Evolutionary conservation across 1,140 invertebrate species (phyloP).

Genomic region (Drosophila sproati): DNA sequence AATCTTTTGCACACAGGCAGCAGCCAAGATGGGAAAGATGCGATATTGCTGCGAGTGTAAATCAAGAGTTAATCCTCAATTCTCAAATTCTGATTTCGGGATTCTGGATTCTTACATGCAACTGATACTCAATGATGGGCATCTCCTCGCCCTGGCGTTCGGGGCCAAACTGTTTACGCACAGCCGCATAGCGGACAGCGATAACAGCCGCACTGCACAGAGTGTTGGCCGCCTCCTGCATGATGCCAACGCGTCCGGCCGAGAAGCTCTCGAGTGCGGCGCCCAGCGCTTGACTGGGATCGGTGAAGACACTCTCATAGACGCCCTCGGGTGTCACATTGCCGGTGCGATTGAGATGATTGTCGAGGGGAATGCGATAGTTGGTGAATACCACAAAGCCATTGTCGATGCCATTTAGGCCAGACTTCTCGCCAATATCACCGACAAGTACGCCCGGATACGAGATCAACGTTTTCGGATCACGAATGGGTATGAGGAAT

Average conservation of each 20-base stretch:
- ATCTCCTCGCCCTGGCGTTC: conserved; percentile 88
- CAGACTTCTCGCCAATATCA: conserved; percentile 96
- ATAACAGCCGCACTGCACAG: conserved; percentile 91
- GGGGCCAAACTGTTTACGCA: conserved; percentile 95
- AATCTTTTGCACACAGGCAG: conserved; percentile 90
- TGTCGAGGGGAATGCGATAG: conserved; percentile 92
- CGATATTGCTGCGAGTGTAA: conserved; percentile 91
- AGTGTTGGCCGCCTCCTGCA: conserved; percentile 90
- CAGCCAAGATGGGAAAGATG: conserved; percentile 94
- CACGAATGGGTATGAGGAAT: conserved; percentile 93
- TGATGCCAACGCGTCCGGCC: conserved; percentile 90
- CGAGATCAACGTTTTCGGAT: conserved; percentile 90
- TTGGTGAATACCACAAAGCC: conserved; percentile 95
- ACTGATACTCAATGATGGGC: conserved; percentile 95
- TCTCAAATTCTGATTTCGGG: too few species aligned
- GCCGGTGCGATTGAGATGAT: conserved; percentile 93
- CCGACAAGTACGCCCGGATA: conserved; percentile 90
- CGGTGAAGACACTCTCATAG: conserved; percentile 91
- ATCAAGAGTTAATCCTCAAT: not conserved
- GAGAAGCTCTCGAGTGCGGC: conserved; percentile 94
- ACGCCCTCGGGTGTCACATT: conserved; percentile 94
- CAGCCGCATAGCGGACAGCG: conserved; percentile 95
- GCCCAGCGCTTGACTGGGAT: conserved; percentile 91
- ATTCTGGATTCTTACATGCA: conserved; percentile 87
- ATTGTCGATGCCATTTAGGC: conserved; percentile 95